Evolutionary conservation across 2,797 vertebrate genomes (phyloP).

Genomic region (Zalophus californianus): DNA sequence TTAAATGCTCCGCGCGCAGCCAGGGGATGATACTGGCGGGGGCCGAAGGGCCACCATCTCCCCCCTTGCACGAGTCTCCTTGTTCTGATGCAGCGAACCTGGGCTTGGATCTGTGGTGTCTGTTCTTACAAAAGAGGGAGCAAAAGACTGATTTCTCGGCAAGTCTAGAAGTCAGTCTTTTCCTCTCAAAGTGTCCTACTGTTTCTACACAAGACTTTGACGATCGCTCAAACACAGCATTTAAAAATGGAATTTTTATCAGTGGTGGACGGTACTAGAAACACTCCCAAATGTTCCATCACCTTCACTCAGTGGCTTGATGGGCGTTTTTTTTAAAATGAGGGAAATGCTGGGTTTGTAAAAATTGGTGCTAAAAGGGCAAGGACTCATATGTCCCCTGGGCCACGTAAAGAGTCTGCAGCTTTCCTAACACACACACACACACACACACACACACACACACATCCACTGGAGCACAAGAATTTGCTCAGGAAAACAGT

Average conservation of each 20-base stretch:
- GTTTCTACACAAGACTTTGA: constrained; percentile 59
- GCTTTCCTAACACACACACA: constrained; percentile 83
- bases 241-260: constrained; percentile 62
- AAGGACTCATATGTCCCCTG: constrained; percentile 83
- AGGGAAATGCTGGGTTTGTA: constrained; percentile 81
- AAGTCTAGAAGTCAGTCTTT: constrained; percentile 17
- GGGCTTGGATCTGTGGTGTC: not conserved
- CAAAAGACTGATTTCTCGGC: not conserved
- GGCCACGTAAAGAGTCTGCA: constrained; percentile 85
- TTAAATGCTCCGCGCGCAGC: constrained; percentile 81
- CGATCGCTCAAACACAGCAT: not conserved
- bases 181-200: constrained; percentile 40
- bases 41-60: not conserved
- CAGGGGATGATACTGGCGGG: constrained; percentile 69
- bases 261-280: not conserved
- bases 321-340: not conserved
- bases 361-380: constrained; percentile 86
- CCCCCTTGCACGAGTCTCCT: not conserved
- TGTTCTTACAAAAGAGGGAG: constrained; percentile 24
- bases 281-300: constrained; percentile 37
- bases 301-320: constrained; percentile 47
- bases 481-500: constrained; percentile 85
- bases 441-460: constrained; percentile 81
- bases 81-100: not conserved
- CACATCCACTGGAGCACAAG: constrained; percentile 80